A percentile compares a stretch with the other conserved stretches of the same genome.
Conservation (phyloP, 30 jellyfish, hydroid and myxozoan species). For the Euphysa ruthae region DNA sequence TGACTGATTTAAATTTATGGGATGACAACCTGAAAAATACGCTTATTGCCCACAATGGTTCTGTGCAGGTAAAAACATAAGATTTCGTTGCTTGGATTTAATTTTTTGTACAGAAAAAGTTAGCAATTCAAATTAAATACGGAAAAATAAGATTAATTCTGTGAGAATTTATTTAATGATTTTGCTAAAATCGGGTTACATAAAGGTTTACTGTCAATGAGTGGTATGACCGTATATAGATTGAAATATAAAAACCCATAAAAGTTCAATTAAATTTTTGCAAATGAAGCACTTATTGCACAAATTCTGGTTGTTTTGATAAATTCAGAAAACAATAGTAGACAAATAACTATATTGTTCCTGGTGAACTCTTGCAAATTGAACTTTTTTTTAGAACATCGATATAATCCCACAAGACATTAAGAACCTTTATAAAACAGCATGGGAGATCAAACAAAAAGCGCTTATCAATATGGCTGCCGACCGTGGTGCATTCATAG, state of each 20-base stretch:
- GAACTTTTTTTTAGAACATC: constrained; percentile 60
- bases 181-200: too few relatives aligned
- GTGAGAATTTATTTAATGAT: neutral
- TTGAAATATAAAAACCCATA: too few relatives aligned
- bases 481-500: constrained; percentile 98
- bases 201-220: too few relatives aligned
- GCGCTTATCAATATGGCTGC: constrained; percentile 90
- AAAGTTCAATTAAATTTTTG: too few relatives aligned
- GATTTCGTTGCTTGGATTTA: neutral
- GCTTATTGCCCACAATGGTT: constrained; percentile 94
- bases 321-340: too few relatives aligned
- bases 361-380: too few relatives aligned
- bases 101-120: neutral
- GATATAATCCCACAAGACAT: constrained; percentile 82
- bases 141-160: neutral
- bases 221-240: too few relatives aligned
- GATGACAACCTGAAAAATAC: constrained; percentile 88
- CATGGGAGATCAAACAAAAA: constrained; percentile 95
- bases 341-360: too few relatives aligned
- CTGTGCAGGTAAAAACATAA: constrained; percentile 74
- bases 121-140: neutral
- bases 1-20: constrained; percentile 84
- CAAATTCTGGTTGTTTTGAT: too few relatives aligned
- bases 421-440: constrained; percentile 79
- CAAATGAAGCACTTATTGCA: too few relatives aligned